A percentile compares a stretch with the other conserved stretches of the same genome.
phyloP scores from a whole-genome alignment of 2,797 vertebrate genomes.

The Alauda arvensis region DNA sequence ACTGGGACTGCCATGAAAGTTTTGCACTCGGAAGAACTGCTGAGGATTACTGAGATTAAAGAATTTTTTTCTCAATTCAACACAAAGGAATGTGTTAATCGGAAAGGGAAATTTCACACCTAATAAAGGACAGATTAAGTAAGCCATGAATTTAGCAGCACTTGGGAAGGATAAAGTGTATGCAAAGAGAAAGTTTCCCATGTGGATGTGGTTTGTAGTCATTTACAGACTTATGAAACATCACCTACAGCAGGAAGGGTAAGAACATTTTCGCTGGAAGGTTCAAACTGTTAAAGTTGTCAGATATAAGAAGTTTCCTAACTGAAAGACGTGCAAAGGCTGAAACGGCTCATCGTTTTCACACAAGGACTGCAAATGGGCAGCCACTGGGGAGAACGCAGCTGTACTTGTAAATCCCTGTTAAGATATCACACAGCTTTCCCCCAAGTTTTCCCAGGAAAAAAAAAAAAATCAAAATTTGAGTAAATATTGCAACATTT shows the following conservation, averaged over 20 bases:
- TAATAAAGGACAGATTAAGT: not conserved
- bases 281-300: not conserved
- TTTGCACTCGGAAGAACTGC: not conserved
- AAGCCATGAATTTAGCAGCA: not conserved
- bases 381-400: not conserved
- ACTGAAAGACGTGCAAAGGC: not conserved
- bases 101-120: not conserved
- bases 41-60: not conserved
- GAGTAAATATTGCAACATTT: conserved; percentile 7
- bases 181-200: not conserved
- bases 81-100: not conserved
- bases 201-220: not conserved
- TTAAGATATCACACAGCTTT: not conserved
- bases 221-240: not conserved
- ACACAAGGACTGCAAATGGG: not conserved
- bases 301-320: not conserved
- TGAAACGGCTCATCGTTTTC: not conserved
- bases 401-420: not conserved
- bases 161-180: not conserved
- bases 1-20: not conserved
- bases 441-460: not conserved
- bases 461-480: not conserved
- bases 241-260: not conserved
- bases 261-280: not conserved
- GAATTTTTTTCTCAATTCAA: not conserved